Base-by-base conservation (phyloP, 2,113 vertebrate species). In the Caloenas nicobarica region DNA sequence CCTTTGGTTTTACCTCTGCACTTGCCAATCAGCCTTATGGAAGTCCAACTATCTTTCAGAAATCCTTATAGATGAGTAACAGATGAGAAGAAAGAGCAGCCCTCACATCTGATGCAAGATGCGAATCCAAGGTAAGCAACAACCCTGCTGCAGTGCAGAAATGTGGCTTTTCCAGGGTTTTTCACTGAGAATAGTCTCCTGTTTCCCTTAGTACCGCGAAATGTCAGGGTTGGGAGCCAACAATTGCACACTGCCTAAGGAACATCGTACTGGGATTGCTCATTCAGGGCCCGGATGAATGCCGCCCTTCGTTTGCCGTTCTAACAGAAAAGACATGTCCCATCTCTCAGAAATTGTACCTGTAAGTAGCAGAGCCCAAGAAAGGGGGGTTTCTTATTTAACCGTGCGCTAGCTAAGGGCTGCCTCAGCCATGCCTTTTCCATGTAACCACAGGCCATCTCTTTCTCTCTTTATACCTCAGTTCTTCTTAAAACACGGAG, bases 41-140 rank as follows among this genome's bases (percentile, higher is more conserved):
- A 76, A 81, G 17, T 42, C 16, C 29, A 87, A 48, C 51, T 29
- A 8, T 38, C 54, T 82, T 50, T 56, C 79, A 71, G 69, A 73
- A 86, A 73, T 83, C 29, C 77, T 78, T 66, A 22, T 0, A 34
- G 81, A 88, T 84, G 86, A 95, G 87, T 68, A 95, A 84, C 6
- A 93, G 65, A 36, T 87, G 84, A 91, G 78, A 88, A 92, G 74
- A 72, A 71, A 65, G 44, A 81, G 29, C 81, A 73, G 33, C 57
- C 57, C 51, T 91, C 80, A 71, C 48, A 87, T 36, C 53, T 57
- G 26, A 79, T 44, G 34, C 53, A 87, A 81, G 86, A 57, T 86
- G 81, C 71, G 69, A 93, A 92, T 86, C 72, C 91, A 71, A 58
- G 65, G 86, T 56, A 95, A 86, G 77, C 56, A 93, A 44, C 38